Percentiles rank a stretch among this genome's conserved stretches.
phyloP scores from a whole-genome alignment of 2,888 invertebrate genomes.

The Platerodrilus igneus region DNA sequence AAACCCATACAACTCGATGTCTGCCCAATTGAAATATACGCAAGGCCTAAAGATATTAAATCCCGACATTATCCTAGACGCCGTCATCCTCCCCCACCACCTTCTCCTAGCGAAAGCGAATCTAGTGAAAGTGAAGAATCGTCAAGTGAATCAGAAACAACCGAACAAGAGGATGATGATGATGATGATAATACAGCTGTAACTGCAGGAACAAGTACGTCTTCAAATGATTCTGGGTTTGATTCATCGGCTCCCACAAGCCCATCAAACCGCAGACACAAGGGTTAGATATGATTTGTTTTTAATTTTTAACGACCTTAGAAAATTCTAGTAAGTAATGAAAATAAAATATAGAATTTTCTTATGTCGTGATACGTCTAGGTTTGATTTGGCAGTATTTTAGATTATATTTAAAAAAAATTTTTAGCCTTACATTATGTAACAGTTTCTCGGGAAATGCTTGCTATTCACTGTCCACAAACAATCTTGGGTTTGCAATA shows the following conservation, averaged over 20 bases:
- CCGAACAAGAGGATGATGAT: constrained; percentile 28
- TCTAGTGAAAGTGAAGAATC: constrained; percentile 34
- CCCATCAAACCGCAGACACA: constrained; percentile 55
- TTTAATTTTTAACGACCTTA: constrained; percentile 7
- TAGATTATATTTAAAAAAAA: no score
- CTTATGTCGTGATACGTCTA: no score
- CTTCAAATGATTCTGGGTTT: constrained; percentile 82
- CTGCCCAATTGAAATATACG: constrained; percentile 44
- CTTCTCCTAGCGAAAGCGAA: constrained; percentile 13
- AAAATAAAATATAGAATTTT: no score
- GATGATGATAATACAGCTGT: constrained; percentile 38
- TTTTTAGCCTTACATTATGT: no score
- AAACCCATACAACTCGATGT: constrained; percentile 45
- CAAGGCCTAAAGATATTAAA: constrained; percentile 45
- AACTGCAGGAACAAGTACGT: constrained; percentile 61
- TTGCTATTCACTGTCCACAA: no score
- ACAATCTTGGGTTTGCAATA: no score
- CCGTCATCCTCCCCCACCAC: constrained; percentile 27
- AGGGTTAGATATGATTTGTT: constrained; percentile 55
- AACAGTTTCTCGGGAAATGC: no score
- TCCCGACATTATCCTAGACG: constrained; percentile 44
- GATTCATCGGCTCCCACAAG: constrained; percentile 65
- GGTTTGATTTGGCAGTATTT: no score
- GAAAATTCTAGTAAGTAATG: no score
- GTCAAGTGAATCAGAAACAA: constrained; percentile 41